Percentiles rank a stretch among this genome's conserved stretches.
phyloP scores from a whole-genome alignment of 2,888 invertebrate genomes.

The Amphipoea oculea region DNA sequence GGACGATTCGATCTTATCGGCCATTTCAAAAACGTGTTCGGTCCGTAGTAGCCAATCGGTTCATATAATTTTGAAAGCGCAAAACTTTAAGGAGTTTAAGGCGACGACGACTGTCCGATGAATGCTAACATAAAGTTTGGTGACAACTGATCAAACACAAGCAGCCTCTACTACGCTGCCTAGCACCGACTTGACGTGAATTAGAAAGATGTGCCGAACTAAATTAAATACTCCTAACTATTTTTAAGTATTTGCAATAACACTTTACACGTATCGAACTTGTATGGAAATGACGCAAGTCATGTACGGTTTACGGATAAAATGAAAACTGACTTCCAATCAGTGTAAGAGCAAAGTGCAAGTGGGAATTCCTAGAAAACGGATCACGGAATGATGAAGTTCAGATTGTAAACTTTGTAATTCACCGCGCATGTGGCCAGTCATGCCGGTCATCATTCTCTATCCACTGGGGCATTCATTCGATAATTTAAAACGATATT shows the following conservation, averaged over 20 bases:
- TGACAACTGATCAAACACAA: constrained; percentile 14
- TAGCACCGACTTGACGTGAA: not conserved
- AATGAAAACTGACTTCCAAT: constrained; percentile 7
- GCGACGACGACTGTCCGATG: not conserved
- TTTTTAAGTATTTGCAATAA: constrained; percentile 29
- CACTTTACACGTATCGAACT: constrained; percentile 15
- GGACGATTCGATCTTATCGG: constrained; percentile 13
- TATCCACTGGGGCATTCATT: constrained; percentile 34
- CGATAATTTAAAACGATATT: constrained; percentile 36
- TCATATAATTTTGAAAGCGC: not conserved
- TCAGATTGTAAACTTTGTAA: constrained; percentile 1
- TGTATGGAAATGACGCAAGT: not conserved
- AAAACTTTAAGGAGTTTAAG: not conserved
- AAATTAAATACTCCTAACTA: constrained; percentile 32
- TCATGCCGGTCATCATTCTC: not conserved
- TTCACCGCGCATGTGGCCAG: not conserved
- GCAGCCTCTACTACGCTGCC: not conserved
- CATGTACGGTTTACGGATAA: not conserved
- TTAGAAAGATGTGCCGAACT: constrained; percentile 10
- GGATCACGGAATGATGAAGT: not conserved
- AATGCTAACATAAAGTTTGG: constrained; percentile 4
- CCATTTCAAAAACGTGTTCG: constrained; percentile 3
- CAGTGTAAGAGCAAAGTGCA: constrained; percentile 18
- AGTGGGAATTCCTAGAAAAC: not conserved
- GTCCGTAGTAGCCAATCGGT: not conserved